These are phyloP conservation scores for Shinisaurus crocodilurus DNA, from an alignment of 2,113 vertebrate species.

Conservation along the genomic window DNA sequence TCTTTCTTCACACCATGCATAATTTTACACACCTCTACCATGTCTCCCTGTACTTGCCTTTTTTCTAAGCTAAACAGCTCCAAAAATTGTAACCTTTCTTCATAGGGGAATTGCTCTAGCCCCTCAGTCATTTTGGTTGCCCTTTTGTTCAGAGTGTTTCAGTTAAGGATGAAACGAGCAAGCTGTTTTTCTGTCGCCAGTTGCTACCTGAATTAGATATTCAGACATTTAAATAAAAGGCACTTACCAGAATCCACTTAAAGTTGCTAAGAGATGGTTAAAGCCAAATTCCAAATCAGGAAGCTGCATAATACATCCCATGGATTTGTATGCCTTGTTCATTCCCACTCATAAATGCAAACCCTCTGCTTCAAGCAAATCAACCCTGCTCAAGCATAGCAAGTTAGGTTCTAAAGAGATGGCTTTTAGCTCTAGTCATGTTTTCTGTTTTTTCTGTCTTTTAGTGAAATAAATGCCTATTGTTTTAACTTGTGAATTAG, in stretches of 20 bases:
- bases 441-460: neutral
- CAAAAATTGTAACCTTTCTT: too few relatives aligned
- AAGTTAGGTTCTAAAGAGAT: neutral
- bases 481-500: neutral
- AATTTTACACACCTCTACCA: too few relatives aligned
- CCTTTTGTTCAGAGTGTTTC: constrained; percentile 4
- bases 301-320: constrained; percentile 7
- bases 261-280: constrained; percentile 42
- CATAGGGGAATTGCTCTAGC: too few relatives aligned
- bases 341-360: constrained; percentile 2
- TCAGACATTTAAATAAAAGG: constrained; percentile 32
- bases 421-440: neutral
- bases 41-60: too few relatives aligned
- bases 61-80: too few relatives aligned
- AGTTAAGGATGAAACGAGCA: constrained; percentile 19
- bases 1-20: too few relatives aligned
- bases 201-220: constrained; percentile 16
- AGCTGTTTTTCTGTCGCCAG: constrained; percentile 8
- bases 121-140: too few relatives aligned
- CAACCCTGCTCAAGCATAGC: neutral
- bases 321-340: constrained; percentile 37
- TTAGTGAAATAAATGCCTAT: neutral
- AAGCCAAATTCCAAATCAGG: constrained; percentile 23
- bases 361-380: neutral
- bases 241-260: constrained; percentile 25